phyloP scores from a whole-genome alignment of 1,140 invertebrate genomes.

The Planococcus citri region DNA sequence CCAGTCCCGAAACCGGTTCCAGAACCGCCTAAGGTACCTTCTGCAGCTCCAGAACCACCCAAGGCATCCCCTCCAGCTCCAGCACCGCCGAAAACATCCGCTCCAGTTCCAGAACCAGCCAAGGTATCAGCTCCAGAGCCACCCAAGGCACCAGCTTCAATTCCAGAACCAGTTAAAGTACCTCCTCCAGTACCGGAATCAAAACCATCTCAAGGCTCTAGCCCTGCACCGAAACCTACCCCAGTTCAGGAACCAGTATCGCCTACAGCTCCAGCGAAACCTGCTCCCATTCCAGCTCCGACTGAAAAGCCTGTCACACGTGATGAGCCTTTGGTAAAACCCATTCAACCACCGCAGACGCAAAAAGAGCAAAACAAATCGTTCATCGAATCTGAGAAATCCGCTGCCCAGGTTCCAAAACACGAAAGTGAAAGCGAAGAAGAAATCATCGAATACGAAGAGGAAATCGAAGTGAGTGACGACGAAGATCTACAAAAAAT shows the following conservation, averaged over 20 bases:
- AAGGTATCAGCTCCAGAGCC: background rate
- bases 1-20: background rate
- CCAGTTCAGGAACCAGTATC: background rate
- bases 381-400: background rate
- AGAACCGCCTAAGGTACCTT: background rate
- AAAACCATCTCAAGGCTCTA: background rate
- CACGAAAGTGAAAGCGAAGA: background rate
- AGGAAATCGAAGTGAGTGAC: background rate
- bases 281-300: background rate
- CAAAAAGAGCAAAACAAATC: background rate
- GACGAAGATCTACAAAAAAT: background rate
- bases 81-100: background rate
- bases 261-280: background rate
- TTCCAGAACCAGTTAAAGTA: background rate
- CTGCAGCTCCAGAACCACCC: too few relatives aligned
- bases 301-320: background rate
- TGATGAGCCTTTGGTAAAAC: background rate
- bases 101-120: background rate
- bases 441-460: constrained; percentile 4
- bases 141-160: background rate
- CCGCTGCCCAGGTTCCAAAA: too few relatives aligned
- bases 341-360: background rate
- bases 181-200: background rate
- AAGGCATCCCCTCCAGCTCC: background rate
- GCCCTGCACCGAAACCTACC: background rate